A percentile compares a stretch with the other conserved stretches of the same genome.
phyloP scores from a whole-genome alignment of 2,888 invertebrate genomes.

The Synergus japonicus region DNA sequence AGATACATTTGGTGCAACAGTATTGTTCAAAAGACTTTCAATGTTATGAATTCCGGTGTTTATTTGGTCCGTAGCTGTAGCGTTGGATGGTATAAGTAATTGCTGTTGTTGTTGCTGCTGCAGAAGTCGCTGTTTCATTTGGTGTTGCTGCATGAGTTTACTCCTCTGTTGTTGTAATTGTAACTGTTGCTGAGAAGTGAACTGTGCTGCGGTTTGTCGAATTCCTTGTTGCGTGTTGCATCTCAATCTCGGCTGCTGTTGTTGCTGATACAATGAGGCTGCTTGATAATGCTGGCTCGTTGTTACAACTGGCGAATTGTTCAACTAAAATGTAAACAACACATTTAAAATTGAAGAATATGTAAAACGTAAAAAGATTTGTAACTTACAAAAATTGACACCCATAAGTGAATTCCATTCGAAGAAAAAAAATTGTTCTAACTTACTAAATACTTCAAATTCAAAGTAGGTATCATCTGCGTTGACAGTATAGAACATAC shows the following conservation, averaged over 20 bases:
- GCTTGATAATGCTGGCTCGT: slow-evolving; percentile 75
- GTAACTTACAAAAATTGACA: not conserved
- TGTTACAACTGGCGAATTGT: slow-evolving; percentile 71
- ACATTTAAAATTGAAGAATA: not conserved
- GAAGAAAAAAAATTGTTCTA: not conserved
- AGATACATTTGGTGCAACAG: slow-evolving; percentile 93
- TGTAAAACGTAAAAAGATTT: slow-evolving; percentile 6
- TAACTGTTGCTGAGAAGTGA: slow-evolving; percentile 77
- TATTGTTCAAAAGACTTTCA: slow-evolving; percentile 90
- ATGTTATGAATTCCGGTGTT: slow-evolving; percentile 84
- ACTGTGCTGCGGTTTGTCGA: slow-evolving; percentile 63
- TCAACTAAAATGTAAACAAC: slow-evolving; percentile 63
- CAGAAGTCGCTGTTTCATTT: slow-evolving; percentile 83
- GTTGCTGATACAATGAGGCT: slow-evolving; percentile 70
- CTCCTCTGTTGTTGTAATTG: slow-evolving; percentile 78
- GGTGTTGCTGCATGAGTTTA: slow-evolving; percentile 78
- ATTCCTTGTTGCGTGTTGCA: slow-evolving; percentile 69
- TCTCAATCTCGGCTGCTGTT: slow-evolving; percentile 73
- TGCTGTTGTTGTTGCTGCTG: slow-evolving; percentile 90
- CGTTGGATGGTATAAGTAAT: slow-evolving; percentile 88
- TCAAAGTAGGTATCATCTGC: slow-evolving; percentile 16
- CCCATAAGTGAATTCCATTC: slow-evolving; percentile 57
- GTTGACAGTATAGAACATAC: slow-evolving; percentile 71
- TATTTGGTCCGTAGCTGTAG: slow-evolving; percentile 81
- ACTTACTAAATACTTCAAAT: slow-evolving; percentile 25